These are phyloP conservation scores for Cryptotis parvus DNA, from an alignment of 2,113 vertebrate species.

Conservation along the genomic window DNA sequence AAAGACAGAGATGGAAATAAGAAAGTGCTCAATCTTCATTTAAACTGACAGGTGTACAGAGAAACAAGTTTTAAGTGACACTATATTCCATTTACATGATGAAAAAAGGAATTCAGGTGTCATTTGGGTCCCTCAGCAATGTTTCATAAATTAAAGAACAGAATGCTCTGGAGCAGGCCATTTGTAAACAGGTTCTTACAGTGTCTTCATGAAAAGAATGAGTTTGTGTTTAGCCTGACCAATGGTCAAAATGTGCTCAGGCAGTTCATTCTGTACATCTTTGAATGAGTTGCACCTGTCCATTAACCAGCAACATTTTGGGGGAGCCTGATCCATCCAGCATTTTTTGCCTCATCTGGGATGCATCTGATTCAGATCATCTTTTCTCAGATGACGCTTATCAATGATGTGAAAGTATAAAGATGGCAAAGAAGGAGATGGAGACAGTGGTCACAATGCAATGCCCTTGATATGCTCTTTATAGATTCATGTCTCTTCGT, in stretches of 20 bases:
- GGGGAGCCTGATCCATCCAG: not conserved
- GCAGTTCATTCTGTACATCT: not conserved
- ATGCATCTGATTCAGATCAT: not conserved
- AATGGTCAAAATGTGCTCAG: not conserved
- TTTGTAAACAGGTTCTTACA: not conserved
- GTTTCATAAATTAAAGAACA: too few species aligned
- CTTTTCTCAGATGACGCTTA: not conserved
- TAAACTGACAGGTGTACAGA: conserved; percentile 48
- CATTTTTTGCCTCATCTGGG: not conserved
- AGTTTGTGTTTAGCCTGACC: not conserved
- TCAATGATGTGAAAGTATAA: not conserved
- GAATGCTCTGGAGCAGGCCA: not conserved
- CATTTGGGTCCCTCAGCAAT: not conserved
- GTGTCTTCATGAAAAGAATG: not conserved
- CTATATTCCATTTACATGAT: not conserved
- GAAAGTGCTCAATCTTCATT: conserved; percentile 64
- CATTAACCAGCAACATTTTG: not conserved
- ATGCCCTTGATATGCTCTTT: too few species aligned
- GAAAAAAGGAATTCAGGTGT: not conserved
- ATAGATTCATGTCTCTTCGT: too few species aligned
- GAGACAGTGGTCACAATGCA: not conserved
- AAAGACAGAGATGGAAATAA: too few species aligned
- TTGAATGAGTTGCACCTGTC: not conserved
- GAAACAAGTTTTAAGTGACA: conserved; percentile 14
- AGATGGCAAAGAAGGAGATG: not conserved